These are phyloP conservation scores for Carassius carassius DNA, from an alignment of 2,113 vertebrate species.

Conservation along the genomic window DNA sequence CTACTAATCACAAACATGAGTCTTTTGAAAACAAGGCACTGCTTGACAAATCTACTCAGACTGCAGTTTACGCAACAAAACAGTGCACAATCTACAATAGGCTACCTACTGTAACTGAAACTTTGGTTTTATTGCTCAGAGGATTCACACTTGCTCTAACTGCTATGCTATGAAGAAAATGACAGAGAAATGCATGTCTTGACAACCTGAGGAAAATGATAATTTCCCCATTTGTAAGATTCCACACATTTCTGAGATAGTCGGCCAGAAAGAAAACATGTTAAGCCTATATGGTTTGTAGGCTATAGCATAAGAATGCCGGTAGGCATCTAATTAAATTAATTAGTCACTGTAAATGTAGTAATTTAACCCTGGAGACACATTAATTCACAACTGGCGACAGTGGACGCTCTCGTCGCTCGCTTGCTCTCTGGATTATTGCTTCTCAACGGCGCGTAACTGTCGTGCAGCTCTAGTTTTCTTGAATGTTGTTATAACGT, in stretches of 20 bases:
- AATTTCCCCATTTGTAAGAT: neutral
- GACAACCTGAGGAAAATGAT: neutral
- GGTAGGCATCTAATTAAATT: constrained; percentile 22
- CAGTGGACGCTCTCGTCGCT: neutral
- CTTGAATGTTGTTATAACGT: constrained; percentile 27
- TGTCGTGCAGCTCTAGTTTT: constrained; percentile 11
- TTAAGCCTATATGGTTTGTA: neutral
- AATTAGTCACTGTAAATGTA: constrained; percentile 11
- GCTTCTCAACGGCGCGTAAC: constrained; percentile 27
- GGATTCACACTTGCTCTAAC: neutral
- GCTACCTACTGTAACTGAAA: neutral
- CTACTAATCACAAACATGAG: constrained; percentile 64
- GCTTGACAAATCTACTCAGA: neutral
- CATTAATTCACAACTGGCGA: neutral
- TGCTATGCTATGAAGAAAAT: neutral
- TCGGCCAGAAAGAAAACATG: neutral
- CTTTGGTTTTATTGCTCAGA: neutral
- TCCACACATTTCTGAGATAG: neutral
- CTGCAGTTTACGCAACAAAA: neutral
- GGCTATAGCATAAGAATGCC: neutral
- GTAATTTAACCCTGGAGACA: constrained; percentile 15
- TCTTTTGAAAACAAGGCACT: neutral
- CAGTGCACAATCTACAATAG: neutral
- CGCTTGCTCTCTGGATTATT: neutral
- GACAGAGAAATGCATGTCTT: neutral